A percentile compares a stretch with the other conserved stretches of the same genome.
phyloP scores from a whole-genome alignment of 2,113 vertebrate species.

The Ceyx cyanopectus region DNA sequence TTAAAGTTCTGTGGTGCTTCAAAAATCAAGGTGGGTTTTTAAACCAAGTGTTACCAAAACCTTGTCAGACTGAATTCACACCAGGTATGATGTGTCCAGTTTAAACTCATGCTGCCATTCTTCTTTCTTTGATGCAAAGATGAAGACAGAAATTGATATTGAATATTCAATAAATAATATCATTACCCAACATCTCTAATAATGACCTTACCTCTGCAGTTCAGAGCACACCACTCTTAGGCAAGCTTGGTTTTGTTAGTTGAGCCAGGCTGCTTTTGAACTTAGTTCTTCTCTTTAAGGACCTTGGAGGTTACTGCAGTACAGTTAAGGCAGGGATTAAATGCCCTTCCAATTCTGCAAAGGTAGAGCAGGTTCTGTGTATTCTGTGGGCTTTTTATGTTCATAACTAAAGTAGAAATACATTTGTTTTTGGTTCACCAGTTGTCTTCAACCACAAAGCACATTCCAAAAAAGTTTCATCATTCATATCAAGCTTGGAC shows the following conservation, averaged over 20 bases:
- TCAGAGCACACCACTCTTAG: not conserved
- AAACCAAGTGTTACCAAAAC: not conserved
- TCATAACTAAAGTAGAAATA: constrained; percentile 12
- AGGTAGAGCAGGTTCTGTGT: not conserved
- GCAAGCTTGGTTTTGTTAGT: not conserved
- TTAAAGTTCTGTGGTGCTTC: not conserved
- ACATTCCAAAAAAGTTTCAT: constrained; percentile 10
- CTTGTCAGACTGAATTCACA: not conserved
- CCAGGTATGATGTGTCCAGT: not conserved
- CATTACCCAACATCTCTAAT: not conserved
- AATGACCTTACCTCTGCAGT: not conserved
- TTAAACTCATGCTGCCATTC: not conserved
- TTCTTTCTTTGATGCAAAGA: not conserved
- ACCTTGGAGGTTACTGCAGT: not conserved
- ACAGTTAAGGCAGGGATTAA: not conserved
- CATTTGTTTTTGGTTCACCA: constrained; percentile 2
- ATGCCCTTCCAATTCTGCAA: not conserved
- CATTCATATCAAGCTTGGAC: not conserved
- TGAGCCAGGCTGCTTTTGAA: not conserved
- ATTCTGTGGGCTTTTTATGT: not conserved
- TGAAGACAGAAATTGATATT: not conserved
- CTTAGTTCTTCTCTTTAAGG: not conserved
- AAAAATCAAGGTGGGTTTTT: not conserved
- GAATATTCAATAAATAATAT: not conserved
- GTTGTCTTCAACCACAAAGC: constrained; percentile 1